Percentiles rank a stretch among this genome's conserved stretches.
Conservation (phyloP, 2,888 invertebrate species). For the Scrobipalpa atriplicella region DNA sequence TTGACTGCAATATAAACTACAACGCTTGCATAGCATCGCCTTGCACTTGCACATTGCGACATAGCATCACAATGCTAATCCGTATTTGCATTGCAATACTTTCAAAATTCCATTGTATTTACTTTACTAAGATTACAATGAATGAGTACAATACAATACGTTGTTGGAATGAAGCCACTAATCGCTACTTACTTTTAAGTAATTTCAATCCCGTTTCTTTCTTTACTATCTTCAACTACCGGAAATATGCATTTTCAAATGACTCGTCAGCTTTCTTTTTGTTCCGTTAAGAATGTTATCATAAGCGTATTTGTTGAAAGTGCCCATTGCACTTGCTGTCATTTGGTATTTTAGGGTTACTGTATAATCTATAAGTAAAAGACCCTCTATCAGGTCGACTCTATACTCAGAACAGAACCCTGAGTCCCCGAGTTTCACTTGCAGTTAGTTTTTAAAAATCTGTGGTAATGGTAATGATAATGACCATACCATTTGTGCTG, state of each 20-base stretch:
- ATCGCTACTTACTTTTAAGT: not conserved
- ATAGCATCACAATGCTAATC: conserved; percentile 32
- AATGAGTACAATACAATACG: conserved; percentile 40
- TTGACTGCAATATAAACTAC: conserved; percentile 39
- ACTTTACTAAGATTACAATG: conserved; percentile 33
- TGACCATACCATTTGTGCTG: not conserved
- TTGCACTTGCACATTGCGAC: conserved; percentile 37
- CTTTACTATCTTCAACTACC: not conserved
- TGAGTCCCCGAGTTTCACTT: not conserved
- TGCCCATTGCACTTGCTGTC: conserved; percentile 15
- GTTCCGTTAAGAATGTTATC: conserved; percentile 17
- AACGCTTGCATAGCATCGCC: conserved; percentile 34
- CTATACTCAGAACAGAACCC: not conserved
- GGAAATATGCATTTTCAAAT: not conserved
- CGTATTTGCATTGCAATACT: conserved; percentile 23
- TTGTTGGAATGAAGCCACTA: not conserved
- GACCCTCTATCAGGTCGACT: not conserved
- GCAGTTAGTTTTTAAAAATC: not conserved
- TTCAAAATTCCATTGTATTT: conserved; percentile 23
- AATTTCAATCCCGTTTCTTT: not conserved
- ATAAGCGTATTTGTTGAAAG: not conserved
- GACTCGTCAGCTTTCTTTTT: not conserved
- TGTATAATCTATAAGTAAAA: not conserved
- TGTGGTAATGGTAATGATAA: not conserved
- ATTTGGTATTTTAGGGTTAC: conserved; percentile 18